Evolutionary conservation across 2,888 invertebrate genomes (phyloP), one percentile per base, ranked within the genome.

Genomic region (Stenurella melanura): DNA sequence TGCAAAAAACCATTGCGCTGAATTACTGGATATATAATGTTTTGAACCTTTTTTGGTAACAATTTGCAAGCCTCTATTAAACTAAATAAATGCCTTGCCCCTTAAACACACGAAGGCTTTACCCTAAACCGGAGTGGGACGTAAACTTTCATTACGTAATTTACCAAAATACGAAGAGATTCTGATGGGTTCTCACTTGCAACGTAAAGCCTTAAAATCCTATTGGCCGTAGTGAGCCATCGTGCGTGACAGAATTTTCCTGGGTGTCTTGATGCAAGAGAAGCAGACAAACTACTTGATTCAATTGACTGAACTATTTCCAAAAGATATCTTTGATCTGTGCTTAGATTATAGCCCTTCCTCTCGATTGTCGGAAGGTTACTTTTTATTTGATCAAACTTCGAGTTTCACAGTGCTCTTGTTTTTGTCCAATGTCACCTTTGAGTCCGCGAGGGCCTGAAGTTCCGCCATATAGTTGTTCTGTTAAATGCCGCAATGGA

Each of bases 301-400:
- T n/a, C n/a, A n/a, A n/a, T n/a, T n/a, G n/a, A n/a, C n/a, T n/a
- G n/a, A n/a, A n/a, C n/a, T n/a, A n/a, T n/a, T n/a, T n/a, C n/a
- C n/a, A n/a, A n/a, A n/a, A n/a, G n/a, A n/a, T n/a, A n/a, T n/a
- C n/a, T n/a, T 67, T 73, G 73, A 57, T 73, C 73, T n/a, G 57
- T 73, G 38, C 73, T 73, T 57, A 66, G 18, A 73, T 73, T 58
- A 73, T 26, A 73, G n/a, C 58, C 42, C 4, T 66, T 58, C 19
- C 38, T 18, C 19, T 58, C 57, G 12, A 73, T n/a, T 57, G 30
- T 34, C 34, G 58, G 73, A 57, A 73, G 73, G 54, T 73, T 21
- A 18, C 56, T 34, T 66, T 73, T 38, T 57, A 73, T 66, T 64
- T 6, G 38, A 15, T 63, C 4, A 66, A 64, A 66, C 7, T 73